Evolutionary conservation across 2,797 vertebrate genomes (phyloP).

Genomic region (Tragopan temminckii): DNA sequence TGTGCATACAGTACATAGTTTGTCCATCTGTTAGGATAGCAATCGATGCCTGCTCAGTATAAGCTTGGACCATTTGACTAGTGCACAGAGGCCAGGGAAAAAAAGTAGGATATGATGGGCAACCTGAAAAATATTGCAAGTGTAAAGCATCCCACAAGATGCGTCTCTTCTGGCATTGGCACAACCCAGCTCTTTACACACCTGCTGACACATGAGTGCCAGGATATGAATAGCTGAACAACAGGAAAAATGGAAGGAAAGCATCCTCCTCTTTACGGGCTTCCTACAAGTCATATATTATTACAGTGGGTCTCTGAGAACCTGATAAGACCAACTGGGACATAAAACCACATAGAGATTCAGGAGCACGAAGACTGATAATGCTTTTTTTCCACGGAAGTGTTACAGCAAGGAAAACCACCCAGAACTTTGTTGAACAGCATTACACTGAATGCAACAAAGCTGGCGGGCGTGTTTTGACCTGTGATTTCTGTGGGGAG

Average conservation of each 20-base stretch:
- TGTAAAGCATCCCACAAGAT: slow-evolving; percentile 29
- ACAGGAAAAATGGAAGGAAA: slow-evolving; percentile 50
- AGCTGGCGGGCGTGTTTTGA: slow-evolving; percentile 4
- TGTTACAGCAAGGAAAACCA: neutral
- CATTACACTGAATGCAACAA: neutral
- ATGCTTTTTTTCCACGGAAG: neutral
- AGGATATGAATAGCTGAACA: slow-evolving; percentile 64
- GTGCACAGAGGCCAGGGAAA: slow-evolving; percentile 22
- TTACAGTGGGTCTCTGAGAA: slow-evolving; percentile 34
- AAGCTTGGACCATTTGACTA: slow-evolving; percentile 60
- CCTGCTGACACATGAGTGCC: slow-evolving; percentile 42
- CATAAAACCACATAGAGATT: slow-evolving; percentile 22
- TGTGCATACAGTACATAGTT: slow-evolving; percentile 54
- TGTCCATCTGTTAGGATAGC: slow-evolving; percentile 54
- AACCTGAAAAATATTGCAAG: slow-evolving; percentile 6
- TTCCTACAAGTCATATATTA: slow-evolving; percentile 59
- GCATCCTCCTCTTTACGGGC: slow-evolving; percentile 28
- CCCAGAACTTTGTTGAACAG: neutral
- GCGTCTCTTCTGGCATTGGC: slow-evolving; percentile 11
- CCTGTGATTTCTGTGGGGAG: slow-evolving; percentile 12
- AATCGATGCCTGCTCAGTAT: slow-evolving; percentile 62
- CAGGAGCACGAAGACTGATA: neutral
- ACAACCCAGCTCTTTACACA: slow-evolving; percentile 4
- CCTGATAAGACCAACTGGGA: slow-evolving; percentile 8
- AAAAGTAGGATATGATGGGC: slow-evolving; percentile 45